Base-by-base conservation (phyloP, 1,140 invertebrate genomes). In the Ctenoplectra terminalis region DNA sequence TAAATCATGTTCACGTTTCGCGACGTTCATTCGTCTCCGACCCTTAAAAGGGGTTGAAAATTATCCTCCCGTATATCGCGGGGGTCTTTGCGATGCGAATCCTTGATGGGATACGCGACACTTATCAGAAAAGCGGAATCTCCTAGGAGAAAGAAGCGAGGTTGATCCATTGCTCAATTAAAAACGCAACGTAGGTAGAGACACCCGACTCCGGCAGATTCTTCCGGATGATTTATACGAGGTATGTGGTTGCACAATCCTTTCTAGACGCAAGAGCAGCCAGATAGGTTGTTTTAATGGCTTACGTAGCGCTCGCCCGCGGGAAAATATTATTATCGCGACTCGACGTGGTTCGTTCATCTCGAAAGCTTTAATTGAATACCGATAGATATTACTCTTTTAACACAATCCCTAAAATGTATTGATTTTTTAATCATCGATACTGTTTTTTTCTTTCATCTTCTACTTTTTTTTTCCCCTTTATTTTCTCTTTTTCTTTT, bases 221-320 rank as follows among this genome's bases (percentile, higher is more conserved):
- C 78, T 82, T 76, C 54, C 80, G 40, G 31, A 52, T 82, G 73
- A 82, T 82, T 76, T 69, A 82, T 50, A 43, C 63, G 40, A 8
- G 77, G 23, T 48, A 29, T n/a, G 37, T 40, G 46, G 11, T 74
- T 81, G 78, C 71, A 58, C 60, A 66, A 74, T 64, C 50, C 17
- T 40, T 48, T 31, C 46, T 8, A 66, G 71, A 81, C 70, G 70
- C 78, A 20, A 23, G 46, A 61, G 20, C 26, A 78, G 9, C 9
- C 29, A 26, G 50, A 26, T 46, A 23, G 34, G 63, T 17, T 8
- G 15, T 43, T 40, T 60, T 43, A 31, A 69, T 58, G 13, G 56
- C 43, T 61, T 48, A 40, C 29, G 26, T 13, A n/a, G 4, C 34
- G 9, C 56, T 31, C 15, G 34, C 48, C 26, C 58, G 77, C 48